Evolutionary conservation across 1,140 invertebrate genomes (phyloP).

Genomic region (Megalonaias nervosa): DNA sequence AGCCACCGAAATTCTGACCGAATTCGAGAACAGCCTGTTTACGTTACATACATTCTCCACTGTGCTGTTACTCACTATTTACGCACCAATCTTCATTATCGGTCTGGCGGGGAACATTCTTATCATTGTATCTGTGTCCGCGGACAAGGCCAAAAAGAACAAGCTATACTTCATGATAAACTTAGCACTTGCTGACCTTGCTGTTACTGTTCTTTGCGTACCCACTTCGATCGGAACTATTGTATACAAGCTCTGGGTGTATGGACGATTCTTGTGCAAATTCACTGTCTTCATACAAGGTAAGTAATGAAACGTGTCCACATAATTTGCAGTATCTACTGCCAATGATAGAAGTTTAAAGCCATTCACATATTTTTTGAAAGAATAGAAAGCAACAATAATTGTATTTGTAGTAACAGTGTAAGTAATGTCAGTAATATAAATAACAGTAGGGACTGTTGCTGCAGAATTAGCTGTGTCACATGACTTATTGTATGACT

Average conservation of each 20-base stretch:
- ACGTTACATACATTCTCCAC: conserved; percentile 31
- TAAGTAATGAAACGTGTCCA: conserved; percentile 58
- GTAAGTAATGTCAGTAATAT: no score
- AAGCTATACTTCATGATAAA: conserved; percentile 54
- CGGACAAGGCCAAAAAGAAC: conserved; percentile 39
- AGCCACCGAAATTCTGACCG: conserved; percentile 37
- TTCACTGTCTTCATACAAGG: conserved; percentile 82
- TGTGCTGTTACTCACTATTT: conserved; percentile 47
- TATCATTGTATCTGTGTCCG: conserved; percentile 39
- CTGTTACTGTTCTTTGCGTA: conserved; percentile 65
- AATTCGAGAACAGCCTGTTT: conserved; percentile 36
- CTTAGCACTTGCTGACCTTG: conserved; percentile 49
- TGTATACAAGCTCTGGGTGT: conserved; percentile 79
- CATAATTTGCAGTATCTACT: no score
- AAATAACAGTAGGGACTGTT: no score
- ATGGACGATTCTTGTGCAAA: conserved; percentile 82
- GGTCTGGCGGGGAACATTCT: conserved; percentile 54
- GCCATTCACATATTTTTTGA: no score
- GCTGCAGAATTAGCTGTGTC: no score
- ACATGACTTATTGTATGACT: no score
- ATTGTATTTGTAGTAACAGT: no score
- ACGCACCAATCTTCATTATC: conserved; percentile 46
- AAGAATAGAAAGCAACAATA: no score
- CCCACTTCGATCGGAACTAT: conserved; percentile 79
- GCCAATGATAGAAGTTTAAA: no score